Evolutionary conservation across 1,140 invertebrate genomes (phyloP).

Genomic region (Argopecten irradians): DNA sequence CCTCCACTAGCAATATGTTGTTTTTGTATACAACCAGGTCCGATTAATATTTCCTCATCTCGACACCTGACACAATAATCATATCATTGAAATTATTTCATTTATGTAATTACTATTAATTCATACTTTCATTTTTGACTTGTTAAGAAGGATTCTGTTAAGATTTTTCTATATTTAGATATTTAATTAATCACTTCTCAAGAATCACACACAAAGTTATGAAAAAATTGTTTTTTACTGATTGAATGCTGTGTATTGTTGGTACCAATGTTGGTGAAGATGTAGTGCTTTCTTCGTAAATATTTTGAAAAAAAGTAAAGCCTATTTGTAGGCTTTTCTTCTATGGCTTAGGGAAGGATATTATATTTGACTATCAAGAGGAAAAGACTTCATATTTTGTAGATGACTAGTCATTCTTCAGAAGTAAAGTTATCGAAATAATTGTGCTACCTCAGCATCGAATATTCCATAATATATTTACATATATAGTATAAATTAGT

Average conservation of each 20-base stretch:
- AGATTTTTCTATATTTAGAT: background rate
- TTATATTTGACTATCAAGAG: background rate
- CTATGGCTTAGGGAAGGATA: background rate
- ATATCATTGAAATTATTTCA: background rate
- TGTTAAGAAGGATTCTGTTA: background rate
- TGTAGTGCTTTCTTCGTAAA: no score
- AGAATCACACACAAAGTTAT: no score
- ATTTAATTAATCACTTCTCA: background rate
- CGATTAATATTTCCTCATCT: background rate
- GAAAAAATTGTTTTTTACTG: background rate
- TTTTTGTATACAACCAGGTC: background rate
- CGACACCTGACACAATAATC: background rate
- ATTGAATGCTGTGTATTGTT: no score
- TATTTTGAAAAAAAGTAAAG: no score
- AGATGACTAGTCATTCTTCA: background rate
- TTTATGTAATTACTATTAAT: background rate
- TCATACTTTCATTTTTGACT: background rate
- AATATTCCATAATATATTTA: constrained; percentile 19
- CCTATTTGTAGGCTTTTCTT: no score
- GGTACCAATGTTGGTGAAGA: no score
- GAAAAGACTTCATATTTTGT: background rate
- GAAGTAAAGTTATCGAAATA: background rate
- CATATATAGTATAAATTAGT: background rate
- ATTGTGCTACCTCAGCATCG: background rate
- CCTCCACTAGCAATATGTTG: background rate